Base-by-base conservation (phyloP, 2,113 vertebrate genomes). In the Bufo gargarizans region DNA sequence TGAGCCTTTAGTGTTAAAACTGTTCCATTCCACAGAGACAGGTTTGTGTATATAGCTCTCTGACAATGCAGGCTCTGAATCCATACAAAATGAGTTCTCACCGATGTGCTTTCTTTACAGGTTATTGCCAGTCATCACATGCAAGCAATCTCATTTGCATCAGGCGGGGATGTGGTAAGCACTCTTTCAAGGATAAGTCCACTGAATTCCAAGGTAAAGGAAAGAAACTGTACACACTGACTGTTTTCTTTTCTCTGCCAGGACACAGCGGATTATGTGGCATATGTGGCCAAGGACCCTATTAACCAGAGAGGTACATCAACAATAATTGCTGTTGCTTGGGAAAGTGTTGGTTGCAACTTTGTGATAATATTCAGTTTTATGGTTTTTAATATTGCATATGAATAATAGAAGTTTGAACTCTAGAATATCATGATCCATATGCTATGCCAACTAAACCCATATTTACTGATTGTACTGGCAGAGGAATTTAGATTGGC, bases 71-170 rank as follows among this genome's bases (percentile, higher is more conserved):
- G 5, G 9, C 17, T n/a, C 33, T 69, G 9, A 69, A 33, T 67
- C 22, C 72, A 49, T 58, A 6, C 47, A 59, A 81, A 61, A 61
- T 82, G 8, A 10, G 33, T 61, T 59, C 56, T 47, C 47, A 5
- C 9, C 12, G 8, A 13, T 69, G 11, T 55, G 11, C 45, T 56
- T 47, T 47, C 4, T 13, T 77, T 56, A 0, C 91, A 97, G 97
- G 95, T 97, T 92, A 97, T 98, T 0, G 97, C 97, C 17, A 96
- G 96, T 88, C 96, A 97, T 90, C 96, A 96, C 82, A 97, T 97
- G 95, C 96, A 96, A 90, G 95, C 96, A 82, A 96, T 96, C 93
- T 97, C 97, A 58, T 96, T 96, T 4, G 97, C 97, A 61, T 97
- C 97, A 0, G 97, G 97, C 0, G 97, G 97, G 87, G 97, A 97